Base-by-base conservation (phyloP, 1,140 invertebrate species). In the Drosophila bocki region DNA sequence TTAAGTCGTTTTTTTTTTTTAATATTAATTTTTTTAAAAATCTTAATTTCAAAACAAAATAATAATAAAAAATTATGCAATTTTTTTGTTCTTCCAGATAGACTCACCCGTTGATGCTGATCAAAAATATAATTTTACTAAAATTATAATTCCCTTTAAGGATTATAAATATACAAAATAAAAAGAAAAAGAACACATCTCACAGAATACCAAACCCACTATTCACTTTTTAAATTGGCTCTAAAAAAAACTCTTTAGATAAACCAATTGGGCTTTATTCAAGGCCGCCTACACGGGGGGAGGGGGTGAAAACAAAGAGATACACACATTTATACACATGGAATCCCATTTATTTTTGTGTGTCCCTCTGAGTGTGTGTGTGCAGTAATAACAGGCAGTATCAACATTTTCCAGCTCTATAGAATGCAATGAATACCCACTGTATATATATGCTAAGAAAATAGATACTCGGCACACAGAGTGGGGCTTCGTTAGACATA, bases 311-410 rank as follows among this genome's bases (percentile, higher is more conserved):
- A 50, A 29, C 19, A 53, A 29, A 56, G 15, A 58, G 19, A 42
- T 29, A 54, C 13, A 58, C 11, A 35, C 17, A n/a, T n/a, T 17
- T 3, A 7, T 13, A 47, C 19, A 47, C 19, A 50, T 8, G 17
- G 19, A 44, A n/a, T 19, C 6, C 37, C n/a, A 42, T 41, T 41
- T 51, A 19, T 64, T 51, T 65, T 42, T 61, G 5, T 48, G 48
- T 51, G n/a, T 64, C 42, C 53, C 35, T 61, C 2, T 48, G 48
- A 33, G n/a, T 32, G 5, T 33, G n/a, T 33, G 29, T 53, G n/a
- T 53, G 39, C 22, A 45, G 61, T 44, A 67, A 67, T 45, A 70
- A 67, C 67, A 65, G 39, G 39, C 63, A 70, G 39, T 67, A 70
- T 70, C 62, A 70, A 70, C 67, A 54, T 70, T 68, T 15, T 32